Percentiles rank a stretch among this genome's conserved stretches.
These are phyloP conservation scores for Amphiduros pacificus DNA, from an alignment of 2,888 invertebrate species.

Conservation along the genomic window DNA sequence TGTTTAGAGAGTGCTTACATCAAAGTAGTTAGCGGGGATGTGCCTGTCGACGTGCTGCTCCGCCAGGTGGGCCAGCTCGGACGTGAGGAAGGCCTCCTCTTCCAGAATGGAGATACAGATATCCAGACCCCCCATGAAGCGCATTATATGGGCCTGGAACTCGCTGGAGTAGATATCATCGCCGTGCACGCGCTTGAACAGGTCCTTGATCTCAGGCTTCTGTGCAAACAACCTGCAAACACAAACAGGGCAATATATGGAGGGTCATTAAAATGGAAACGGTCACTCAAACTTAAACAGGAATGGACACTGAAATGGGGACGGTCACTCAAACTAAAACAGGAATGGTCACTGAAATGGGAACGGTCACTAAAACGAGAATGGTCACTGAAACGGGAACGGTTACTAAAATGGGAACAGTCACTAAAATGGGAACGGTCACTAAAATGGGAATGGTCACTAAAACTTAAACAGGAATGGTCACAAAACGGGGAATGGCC, in stretches of 20 bases:
- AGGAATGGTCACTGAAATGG: too few species aligned
- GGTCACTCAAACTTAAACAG: too few species aligned
- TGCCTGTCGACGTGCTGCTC: constrained; percentile 10
- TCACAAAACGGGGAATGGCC: too few species aligned
- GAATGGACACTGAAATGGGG: too few species aligned
- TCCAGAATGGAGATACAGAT: constrained; percentile 11
- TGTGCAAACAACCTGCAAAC: background rate
- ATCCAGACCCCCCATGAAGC: constrained; percentile 15
- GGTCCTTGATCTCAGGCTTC: background rate
- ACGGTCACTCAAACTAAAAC: too few species aligned
- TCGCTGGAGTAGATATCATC: background rate
- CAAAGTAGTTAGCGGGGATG: constrained; percentile 7
- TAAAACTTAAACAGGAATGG: too few species aligned
- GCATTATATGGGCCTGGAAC: constrained; percentile 14
- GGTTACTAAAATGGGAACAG: too few species aligned
- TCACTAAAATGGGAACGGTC: too few species aligned
- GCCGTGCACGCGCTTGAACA: background rate
- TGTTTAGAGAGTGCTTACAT: constrained; percentile 5
- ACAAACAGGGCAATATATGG: background rate
- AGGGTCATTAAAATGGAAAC: too few species aligned
- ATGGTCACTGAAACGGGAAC: too few species aligned
- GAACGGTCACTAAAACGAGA: too few species aligned
- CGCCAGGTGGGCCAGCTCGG: constrained; percentile 16
- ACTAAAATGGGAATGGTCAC: too few species aligned
- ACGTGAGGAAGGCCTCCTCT: constrained; percentile 11